Percentiles rank a stretch among this genome's conserved stretches.
Evolutionary conservation across 2,797 vertebrate genomes (phyloP).

Genomic region (Paratrypauchen microcephalus): DNA sequence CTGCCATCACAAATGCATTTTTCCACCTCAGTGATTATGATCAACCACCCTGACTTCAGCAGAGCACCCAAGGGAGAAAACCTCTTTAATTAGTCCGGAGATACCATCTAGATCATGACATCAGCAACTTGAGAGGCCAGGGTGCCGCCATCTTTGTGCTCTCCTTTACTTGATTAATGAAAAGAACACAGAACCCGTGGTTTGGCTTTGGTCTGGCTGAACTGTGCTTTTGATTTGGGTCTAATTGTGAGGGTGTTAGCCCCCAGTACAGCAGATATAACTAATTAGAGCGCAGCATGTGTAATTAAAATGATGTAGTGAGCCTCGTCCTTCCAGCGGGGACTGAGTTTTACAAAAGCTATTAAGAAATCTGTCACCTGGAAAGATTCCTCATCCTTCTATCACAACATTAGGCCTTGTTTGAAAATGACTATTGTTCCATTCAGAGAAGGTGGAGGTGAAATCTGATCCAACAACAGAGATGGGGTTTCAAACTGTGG

Average conservation of each 20-base stretch:
- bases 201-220: constrained; percentile 41
- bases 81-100: constrained; percentile 64
- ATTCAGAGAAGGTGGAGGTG: too few species aligned
- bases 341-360: constrained; percentile 75
- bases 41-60: constrained; percentile 44
- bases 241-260: constrained; percentile 78
- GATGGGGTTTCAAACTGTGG: not conserved
- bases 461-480: not conserved
- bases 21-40: constrained; percentile 42
- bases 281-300: constrained; percentile 79
- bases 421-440: too few species aligned
- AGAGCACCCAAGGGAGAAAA: constrained; percentile 30
- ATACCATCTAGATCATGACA: constrained; percentile 55
- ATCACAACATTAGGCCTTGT: too few species aligned
- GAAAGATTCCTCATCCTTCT: constrained; percentile 64
- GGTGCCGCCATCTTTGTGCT: constrained; percentile 41
- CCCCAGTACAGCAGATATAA: constrained; percentile 76
- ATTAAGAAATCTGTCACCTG: constrained; percentile 79
- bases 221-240: constrained; percentile 72
- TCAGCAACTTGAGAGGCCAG: constrained; percentile 56
- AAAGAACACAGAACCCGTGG: constrained; percentile 50
- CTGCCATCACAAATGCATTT: constrained; percentile 47
- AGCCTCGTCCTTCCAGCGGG: constrained; percentile 68
- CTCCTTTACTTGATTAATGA: constrained; percentile 51
- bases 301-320: constrained; percentile 79